Evolutionary conservation across 2,888 invertebrate species (phyloP).

Genomic region (Erebia aethiops): DNA sequence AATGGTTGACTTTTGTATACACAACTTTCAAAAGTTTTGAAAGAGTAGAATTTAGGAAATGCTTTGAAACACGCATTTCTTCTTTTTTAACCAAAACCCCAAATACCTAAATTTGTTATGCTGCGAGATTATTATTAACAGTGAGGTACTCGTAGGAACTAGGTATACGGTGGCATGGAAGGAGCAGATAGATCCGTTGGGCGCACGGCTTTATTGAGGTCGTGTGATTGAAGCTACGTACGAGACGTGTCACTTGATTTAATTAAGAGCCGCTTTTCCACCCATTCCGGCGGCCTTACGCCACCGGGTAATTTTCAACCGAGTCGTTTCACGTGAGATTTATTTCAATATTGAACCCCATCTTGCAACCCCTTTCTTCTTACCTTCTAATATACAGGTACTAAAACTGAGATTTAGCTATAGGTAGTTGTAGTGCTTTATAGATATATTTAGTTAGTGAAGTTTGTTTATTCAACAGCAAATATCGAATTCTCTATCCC

Average conservation of each 20-base stretch:
- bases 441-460: too few relatives aligned
- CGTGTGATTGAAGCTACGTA: constrained; percentile 80
- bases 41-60: too few relatives aligned
- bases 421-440: not conserved
- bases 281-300: constrained; percentile 73
- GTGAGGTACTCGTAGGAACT: not conserved
- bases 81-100: too few relatives aligned
- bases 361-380: constrained; percentile 45
- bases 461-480: too few relatives aligned
- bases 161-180: constrained; percentile 41
- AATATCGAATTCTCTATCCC: too few relatives aligned
- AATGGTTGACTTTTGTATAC: too few relatives aligned
- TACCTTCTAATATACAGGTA: constrained; percentile 34
- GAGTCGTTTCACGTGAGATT: constrained; percentile 73
- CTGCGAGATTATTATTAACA: too few relatives aligned
- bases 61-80: too few relatives aligned
- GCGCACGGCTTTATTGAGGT: constrained; percentile 76
- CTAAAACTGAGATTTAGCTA: constrained; percentile 12
- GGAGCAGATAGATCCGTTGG: constrained; percentile 66
- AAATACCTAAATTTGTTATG: too few relatives aligned
- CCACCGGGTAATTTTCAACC: constrained; percentile 75
- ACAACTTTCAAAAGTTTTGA: too few relatives aligned
- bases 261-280: constrained; percentile 82
- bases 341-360: constrained; percentile 72
- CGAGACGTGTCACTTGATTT: constrained; percentile 82